Conservation (phyloP, 2,113 vertebrate genomes). For the Passer domesticus region DNA sequence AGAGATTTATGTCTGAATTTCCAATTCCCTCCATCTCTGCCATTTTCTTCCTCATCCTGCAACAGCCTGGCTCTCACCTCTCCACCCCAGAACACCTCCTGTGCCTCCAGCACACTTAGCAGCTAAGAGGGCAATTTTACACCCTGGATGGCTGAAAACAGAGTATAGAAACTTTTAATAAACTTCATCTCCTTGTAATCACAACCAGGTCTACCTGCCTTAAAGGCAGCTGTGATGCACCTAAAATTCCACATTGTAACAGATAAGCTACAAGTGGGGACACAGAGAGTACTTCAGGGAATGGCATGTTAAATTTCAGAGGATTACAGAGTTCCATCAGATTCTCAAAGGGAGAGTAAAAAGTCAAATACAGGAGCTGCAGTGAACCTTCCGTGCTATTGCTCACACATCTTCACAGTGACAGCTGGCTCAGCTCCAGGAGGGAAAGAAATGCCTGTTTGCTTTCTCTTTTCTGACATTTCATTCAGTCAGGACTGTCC, state of each 20-base stretch:
- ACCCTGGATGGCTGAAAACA: not conserved
- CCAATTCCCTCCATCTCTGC: not conserved
- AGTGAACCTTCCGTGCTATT: not conserved
- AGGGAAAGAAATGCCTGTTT: not conserved
- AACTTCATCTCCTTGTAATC: not conserved
- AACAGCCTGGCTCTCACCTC: not conserved
- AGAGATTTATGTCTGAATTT: not conserved
- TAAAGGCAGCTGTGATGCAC: not conserved
- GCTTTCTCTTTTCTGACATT: not conserved
- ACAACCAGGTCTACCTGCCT: not conserved
- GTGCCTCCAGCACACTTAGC: not conserved
- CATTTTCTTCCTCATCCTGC: not conserved
- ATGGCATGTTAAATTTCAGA: not conserved
- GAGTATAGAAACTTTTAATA: not conserved
- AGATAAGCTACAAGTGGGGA: fast-evolving
- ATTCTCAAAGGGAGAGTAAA: not conserved
- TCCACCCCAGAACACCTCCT: not conserved
- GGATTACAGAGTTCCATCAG: not conserved
- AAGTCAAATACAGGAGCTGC: not conserved
- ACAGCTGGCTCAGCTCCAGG: not conserved
- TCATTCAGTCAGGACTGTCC: not conserved
- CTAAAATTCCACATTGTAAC: not conserved
- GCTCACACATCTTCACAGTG: not conserved
- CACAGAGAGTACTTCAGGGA: not conserved
- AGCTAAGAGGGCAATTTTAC: not conserved